Evolutionary conservation across 2,113 vertebrate species (phyloP), one percentile per base, ranked within the genome.

Genomic region (Forbesichthys papilliferus): DNA sequence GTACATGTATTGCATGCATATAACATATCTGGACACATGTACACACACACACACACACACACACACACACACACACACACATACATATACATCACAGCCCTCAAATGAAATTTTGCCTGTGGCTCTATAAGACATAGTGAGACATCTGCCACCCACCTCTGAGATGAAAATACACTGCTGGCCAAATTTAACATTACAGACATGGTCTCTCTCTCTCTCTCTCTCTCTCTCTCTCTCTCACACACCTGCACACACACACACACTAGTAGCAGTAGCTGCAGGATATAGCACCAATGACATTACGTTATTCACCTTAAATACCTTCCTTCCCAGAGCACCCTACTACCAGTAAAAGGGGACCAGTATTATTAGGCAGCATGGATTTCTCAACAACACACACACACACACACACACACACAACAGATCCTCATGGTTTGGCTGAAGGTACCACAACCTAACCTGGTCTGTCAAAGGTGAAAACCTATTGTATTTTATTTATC

Each of bases 111-210:
- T 58, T 36, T 69, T 75, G 82, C 76, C 64, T 64, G 62, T 36
- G 72, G 70, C 56, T 1, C 7, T 49, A 61, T 74, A 68, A 68
- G 68, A 82, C 73, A 46, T 62, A 66, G 61, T 61, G 74, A 68
- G 76, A 76, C 73, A 76, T 79, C 78, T 75, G 71, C 81, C 79
- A 69, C 81, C 10, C 58, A 48, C 53, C 46, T 12, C 62, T 71
- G 20, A 70, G 62, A 80, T 80, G 67, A 77, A 81, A 78, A 77
- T 75, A 71, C 69, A 62, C 48, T 59, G 66, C 33, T 64, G 72
- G 67, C 42, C 70, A 65, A 20, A 64, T 61, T n/a, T 65, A 56
- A 73, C 62, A 66, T 62, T 16, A 20, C 42, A 46, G 3, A 20
- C 42, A 18, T 1, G 3, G 59, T 12, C 0, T 55, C 76, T 66